Evolutionary conservation across 1,140 invertebrate species (phyloP), one percentile per base, ranked within the genome.

Genomic region (Oscheius sp.): DNA sequence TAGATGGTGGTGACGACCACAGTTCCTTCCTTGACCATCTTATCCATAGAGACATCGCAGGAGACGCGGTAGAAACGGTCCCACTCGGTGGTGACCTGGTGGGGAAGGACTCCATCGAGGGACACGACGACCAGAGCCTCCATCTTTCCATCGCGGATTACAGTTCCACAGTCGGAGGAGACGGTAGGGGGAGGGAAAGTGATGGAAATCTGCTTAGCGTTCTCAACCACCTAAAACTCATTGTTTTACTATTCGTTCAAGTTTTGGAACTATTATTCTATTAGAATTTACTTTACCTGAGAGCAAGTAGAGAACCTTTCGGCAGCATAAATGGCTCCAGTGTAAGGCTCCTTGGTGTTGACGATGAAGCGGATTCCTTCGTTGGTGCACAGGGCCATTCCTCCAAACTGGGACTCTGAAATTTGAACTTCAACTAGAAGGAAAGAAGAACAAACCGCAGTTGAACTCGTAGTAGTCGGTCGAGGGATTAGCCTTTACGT

Each of bases 1-100:
- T 83, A 83, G 65, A 83, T 79, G 3, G 82, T 83, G n/a, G 82
- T 83, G n/a, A 84, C 83, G 23, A 84, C 75, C 18, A 83, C 82
- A 4, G 78, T 82, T 20, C 82, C 82, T 61, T 83, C 82, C 62
- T 79, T 76, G 45, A 68, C 72, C 77, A 83, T 81, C 68, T 81
- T 80, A 23, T 84, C 79, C 83, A 84, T 83, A 26, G 77, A 80
- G 13, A 82, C 82, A 71, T 83, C 82, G 36, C 82, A 83, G 15
- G 75, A 77, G 23, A 83, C 81, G 34, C 80, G 73, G 68, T 83
- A 83, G 77, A 83, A 83, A 23, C 82, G 82, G 79, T 83, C 82
- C 83, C 83, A 83, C 75, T 83, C 82, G 61, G 81, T 82, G 66
- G 83, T 83, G 13, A 83, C 82, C 75, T 83, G 82, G 55, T 83